Conservation (phyloP, 2,888 invertebrate species). For the Acanthosepion lycidas region DNA sequence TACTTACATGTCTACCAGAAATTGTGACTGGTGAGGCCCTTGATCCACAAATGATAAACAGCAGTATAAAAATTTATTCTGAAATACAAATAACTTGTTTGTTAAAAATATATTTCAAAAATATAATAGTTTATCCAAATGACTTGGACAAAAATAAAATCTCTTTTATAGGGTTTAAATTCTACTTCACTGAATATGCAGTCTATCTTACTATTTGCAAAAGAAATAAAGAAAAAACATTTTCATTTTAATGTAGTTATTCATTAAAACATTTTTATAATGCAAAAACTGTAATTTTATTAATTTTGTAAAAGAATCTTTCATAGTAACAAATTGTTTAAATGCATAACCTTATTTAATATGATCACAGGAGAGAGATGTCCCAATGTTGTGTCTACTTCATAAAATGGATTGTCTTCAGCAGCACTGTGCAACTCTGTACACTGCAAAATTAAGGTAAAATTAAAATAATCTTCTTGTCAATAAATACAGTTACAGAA, state of each 20-base stretch:
- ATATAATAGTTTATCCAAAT: no score
- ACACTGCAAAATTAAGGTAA: neutral
- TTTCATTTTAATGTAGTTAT: no score
- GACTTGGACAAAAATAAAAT: no score
- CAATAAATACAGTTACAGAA: neutral
- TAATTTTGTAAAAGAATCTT: no score
- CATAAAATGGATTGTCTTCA: slow-evolving; percentile 41
- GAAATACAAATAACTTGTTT: slow-evolving; percentile 49
- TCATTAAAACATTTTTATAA: no score
- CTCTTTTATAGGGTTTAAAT: no score
- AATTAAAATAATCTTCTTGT: neutral
- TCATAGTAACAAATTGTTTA: neutral
- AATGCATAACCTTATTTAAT: slow-evolving; percentile 25
- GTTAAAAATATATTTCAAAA: no score
- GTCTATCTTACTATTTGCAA: no score
- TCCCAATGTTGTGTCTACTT: neutral
- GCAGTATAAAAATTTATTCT: slow-evolving; percentile 63
- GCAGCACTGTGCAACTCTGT: slow-evolving; percentile 8
- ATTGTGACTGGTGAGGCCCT: slow-evolving; percentile 55
- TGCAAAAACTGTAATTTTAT: no score
- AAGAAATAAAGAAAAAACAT: no score
- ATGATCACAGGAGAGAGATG: slow-evolving; percentile 33
- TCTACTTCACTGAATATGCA: no score
- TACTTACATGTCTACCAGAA: slow-evolving; percentile 61
- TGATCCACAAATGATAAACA: slow-evolving; percentile 64